These are phyloP conservation scores for Sisyra terminalis DNA, from an alignment of 2,888 invertebrate species.

Conservation along the genomic window DNA sequence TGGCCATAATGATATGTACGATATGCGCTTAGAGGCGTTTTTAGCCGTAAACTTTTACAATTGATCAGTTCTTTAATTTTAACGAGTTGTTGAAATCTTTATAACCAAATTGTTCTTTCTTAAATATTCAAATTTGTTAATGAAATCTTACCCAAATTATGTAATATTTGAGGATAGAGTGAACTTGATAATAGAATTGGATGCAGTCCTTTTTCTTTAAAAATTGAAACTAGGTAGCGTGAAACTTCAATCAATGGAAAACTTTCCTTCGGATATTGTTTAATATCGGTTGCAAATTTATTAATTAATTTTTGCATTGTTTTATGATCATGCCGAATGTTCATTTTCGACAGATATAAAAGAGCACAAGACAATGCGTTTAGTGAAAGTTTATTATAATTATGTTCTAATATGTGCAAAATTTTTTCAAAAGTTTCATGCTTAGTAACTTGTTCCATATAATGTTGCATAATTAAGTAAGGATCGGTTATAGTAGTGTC, in stretches of 20 bases:
- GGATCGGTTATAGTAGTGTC: conserved; percentile 9
- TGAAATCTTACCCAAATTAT: conserved; percentile 20
- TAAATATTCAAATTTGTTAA: neutral
- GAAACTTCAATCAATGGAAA: conserved; percentile 25
- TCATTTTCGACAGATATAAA: conserved; percentile 30
- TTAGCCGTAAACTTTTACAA: too few species aligned
- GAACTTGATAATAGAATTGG: conserved; percentile 24
- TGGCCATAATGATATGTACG: too few species aligned
- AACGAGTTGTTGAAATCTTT: too few species aligned
- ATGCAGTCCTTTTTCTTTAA: conserved; percentile 23
- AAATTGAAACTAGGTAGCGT: conserved; percentile 26
- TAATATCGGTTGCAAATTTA: conserved; percentile 18
- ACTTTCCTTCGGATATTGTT: conserved; percentile 15
- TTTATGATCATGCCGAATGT: conserved; percentile 20
- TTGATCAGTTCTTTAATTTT: too few species aligned
- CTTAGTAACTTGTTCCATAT: conserved; percentile 18
- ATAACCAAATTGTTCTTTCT: too few species aligned
- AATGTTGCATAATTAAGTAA: conserved; percentile 15
- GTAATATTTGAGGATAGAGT: conserved; percentile 24
- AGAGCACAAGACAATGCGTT: conserved; percentile 27
- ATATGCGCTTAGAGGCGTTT: too few species aligned
- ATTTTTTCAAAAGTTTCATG: conserved; percentile 20
- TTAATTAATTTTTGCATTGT: conserved; percentile 23
- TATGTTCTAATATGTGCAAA: conserved; percentile 18
- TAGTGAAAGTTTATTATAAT: conserved; percentile 20